These are phyloP conservation scores for Microtus montanus DNA, from an alignment of 2,113 vertebrate species.

Conservation along the genomic window DNA sequence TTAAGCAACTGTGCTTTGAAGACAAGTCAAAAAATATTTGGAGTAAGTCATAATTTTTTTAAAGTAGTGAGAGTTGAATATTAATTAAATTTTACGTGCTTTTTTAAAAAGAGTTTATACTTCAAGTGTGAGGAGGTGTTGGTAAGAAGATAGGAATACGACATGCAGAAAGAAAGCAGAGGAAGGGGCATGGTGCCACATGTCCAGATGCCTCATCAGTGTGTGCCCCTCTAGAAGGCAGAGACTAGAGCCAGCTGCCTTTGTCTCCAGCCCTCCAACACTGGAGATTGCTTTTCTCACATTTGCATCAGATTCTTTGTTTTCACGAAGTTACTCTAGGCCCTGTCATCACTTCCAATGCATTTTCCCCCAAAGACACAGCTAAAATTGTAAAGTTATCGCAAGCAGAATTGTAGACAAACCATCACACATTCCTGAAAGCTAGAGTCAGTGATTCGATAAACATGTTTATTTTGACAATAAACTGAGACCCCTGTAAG, in stretches of 20 bases:
- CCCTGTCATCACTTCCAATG: background rate
- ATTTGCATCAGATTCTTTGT: background rate
- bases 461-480: background rate
- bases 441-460: background rate
- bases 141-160: background rate
- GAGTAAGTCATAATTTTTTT: background rate
- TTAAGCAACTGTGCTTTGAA: slow-evolving; percentile 67
- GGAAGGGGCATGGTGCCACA: background rate
- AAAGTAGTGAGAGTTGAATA: background rate
- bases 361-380: background rate
- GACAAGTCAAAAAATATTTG: slow-evolving; percentile 28
- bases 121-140: background rate
- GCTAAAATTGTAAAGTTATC: background rate
- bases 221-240: background rate
- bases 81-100: background rate
- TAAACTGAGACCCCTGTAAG: background rate
- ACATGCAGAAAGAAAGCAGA: background rate
- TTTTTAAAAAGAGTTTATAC: background rate
- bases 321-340: background rate
- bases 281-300: background rate
- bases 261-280: background rate
- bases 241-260: background rate
- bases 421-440: background rate
- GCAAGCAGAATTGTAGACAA: background rate
- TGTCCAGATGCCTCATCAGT: background rate